phyloP scores from a whole-genome alignment of 2,888 invertebrate species.

The Helobdella robusta region DNA sequence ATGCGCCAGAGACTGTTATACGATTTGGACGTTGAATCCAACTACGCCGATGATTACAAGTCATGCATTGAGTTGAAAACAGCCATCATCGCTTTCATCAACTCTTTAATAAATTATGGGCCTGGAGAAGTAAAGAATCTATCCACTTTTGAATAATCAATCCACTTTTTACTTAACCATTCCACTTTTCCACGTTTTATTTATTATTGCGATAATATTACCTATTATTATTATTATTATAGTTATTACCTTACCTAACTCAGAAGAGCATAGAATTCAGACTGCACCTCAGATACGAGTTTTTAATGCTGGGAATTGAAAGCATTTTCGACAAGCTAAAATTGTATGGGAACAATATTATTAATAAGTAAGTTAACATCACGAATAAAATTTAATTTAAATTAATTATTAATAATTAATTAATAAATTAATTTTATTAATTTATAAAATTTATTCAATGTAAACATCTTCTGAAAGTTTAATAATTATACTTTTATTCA shows the following conservation, averaged over 20 bases:
- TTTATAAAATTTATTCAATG: neutral
- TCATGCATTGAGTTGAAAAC: constrained; percentile 89
- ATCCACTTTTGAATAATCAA: neutral
- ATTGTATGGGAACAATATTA: constrained; percentile 81
- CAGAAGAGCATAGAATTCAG: constrained; percentile 74
- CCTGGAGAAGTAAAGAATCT: constrained; percentile 60
- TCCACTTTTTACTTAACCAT: neutral
- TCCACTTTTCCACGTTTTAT: neutral
- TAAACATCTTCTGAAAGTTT: no score
- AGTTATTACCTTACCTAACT: constrained; percentile 12
- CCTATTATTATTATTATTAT: neutral
- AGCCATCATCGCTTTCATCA: constrained; percentile 93
- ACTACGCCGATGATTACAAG: constrained; percentile 70
- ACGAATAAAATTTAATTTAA: neutral
- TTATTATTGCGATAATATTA: neutral
- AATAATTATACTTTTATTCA: no score
- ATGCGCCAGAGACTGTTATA: constrained; percentile 67
- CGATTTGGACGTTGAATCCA: constrained; percentile 70
- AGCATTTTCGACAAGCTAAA: constrained; percentile 86
- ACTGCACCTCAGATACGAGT: constrained; percentile 84
- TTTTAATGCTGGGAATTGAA: constrained; percentile 90
- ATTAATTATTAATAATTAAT: neutral
- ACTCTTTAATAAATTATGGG: constrained; percentile 93
- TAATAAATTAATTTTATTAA: neutral
- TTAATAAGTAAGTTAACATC: constrained; percentile 58